phyloP scores from a whole-genome alignment of 2,113 vertebrate species.

The Talpa occidentalis region DNA sequence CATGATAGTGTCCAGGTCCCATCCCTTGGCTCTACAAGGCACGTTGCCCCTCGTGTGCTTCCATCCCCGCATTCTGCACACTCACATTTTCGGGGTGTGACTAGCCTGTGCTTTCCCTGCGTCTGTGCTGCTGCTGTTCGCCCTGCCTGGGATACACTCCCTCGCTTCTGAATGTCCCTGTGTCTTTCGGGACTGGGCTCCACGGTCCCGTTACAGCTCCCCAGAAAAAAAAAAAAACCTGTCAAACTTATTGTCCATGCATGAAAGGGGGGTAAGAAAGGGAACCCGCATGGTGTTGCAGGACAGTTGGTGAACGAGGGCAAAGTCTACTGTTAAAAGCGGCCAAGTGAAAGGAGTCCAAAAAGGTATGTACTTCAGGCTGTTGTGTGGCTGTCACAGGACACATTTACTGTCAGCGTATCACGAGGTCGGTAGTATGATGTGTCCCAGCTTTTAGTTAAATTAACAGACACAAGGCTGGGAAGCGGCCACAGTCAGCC shows the following conservation, averaged over 20 bases:
- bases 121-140: neutral
- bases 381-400: too few relatives aligned
- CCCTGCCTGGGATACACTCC: neutral
- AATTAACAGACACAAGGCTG: neutral
- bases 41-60: neutral
- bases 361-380: neutral
- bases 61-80: neutral
- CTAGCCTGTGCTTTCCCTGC: neutral
- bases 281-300: neutral
- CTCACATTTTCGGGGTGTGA: neutral
- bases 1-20: neutral
- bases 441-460: neutral
- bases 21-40: neutral
- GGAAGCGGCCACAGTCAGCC: too few relatives aligned
- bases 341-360: neutral
- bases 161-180: neutral
- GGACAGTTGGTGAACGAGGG: neutral
- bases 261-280: constrained; percentile 6
- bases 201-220: too few relatives aligned
- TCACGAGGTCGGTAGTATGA: too few relatives aligned
- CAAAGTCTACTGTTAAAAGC: neutral
- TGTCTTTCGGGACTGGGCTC: neutral
- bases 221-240: neutral
- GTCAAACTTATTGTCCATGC: neutral
- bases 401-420: too few relatives aligned